phyloP scores from a whole-genome alignment of 2,113 vertebrate species.

The human region GRCh38 chr5:110201501-110202000 shows the following conservation, averaged over 20 bases:
- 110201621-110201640: not conserved
- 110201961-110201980: slow-evolving; percentile 16
- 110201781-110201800: not conserved
- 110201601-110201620: not conserved
- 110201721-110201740: too few relatives aligned
- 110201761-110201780: not conserved
- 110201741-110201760: not conserved
- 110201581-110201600: not conserved
- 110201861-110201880: not conserved
- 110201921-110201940: not conserved
- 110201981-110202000: not conserved
- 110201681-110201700: not conserved
- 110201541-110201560: not conserved
- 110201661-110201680: not conserved
- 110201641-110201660: not conserved
- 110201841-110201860: not conserved
- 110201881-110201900: not conserved
- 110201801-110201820: not conserved
- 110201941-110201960: not conserved
- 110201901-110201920: not conserved
- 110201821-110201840: not conserved
- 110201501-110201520: not conserved
- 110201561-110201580: not conserved
- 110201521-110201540: not conserved
- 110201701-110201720: not conserved